Conservation (phyloP, 2,113 vertebrate species). For the Telmatochromis sp. region DNA sequence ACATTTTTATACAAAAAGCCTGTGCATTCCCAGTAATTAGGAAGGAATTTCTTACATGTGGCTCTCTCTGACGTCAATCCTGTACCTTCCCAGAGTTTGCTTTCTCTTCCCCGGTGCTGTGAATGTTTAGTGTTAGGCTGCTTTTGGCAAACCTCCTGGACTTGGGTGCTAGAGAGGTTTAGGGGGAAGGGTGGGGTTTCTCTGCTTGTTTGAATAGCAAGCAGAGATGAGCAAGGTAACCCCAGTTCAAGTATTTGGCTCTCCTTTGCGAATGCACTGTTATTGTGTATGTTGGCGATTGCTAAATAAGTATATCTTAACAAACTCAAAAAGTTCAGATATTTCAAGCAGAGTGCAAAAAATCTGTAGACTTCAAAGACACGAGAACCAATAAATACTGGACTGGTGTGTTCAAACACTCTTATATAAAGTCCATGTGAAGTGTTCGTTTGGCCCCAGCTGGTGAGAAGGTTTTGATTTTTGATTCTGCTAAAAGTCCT, state of each 20-base stretch:
- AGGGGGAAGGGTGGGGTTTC: slow-evolving; percentile 41
- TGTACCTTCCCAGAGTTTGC: slow-evolving; percentile 69
- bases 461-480: background rate
- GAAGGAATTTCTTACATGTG: slow-evolving; percentile 74
- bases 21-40: slow-evolving; percentile 70
- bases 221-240: slow-evolving; percentile 31
- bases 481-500: background rate
- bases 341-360: background rate
- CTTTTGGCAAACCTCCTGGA: slow-evolving; percentile 61
- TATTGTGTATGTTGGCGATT: background rate
- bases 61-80: slow-evolving; percentile 76
- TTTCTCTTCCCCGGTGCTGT: slow-evolving; percentile 43
- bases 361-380: background rate
- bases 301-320: background rate
- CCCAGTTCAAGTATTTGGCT: slow-evolving; percentile 31
- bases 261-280: background rate
- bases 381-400: background rate
- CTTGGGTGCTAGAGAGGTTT: slow-evolving; percentile 44
- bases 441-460: background rate
- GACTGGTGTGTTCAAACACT: background rate
- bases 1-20: slow-evolving; percentile 57
- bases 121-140: slow-evolving; percentile 61
- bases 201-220: slow-evolving; percentile 49
- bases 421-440: background rate
- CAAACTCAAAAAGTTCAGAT: background rate